Evolutionary conservation across 2,888 invertebrate species (phyloP).

Genomic region (Terebella lapidaria): DNA sequence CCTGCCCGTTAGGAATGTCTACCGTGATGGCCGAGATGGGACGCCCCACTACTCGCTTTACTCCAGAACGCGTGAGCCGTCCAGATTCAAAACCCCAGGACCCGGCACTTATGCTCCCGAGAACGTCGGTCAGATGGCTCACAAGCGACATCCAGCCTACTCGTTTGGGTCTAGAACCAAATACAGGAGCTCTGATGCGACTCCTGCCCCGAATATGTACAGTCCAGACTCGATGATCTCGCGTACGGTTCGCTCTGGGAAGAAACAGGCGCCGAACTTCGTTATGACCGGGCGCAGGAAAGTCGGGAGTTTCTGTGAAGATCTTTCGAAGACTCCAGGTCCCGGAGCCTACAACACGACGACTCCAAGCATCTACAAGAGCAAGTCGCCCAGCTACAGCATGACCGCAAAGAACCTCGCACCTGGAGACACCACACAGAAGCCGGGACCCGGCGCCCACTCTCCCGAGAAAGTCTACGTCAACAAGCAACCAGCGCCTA

Average conservation of each 20-base stretch:
- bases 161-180: background rate
- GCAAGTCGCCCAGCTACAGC: conserved; percentile 68
- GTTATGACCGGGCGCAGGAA: conserved; percentile 82
- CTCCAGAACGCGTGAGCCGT: conserved; percentile 23
- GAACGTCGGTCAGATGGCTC: conserved; percentile 29
- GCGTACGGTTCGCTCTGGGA: conserved; percentile 46
- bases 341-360: conserved; percentile 30
- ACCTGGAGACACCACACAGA: conserved; percentile 70
- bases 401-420: conserved; percentile 73
- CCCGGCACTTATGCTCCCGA: conserved; percentile 48
- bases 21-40: conserved; percentile 28
- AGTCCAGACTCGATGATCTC: too few species aligned
- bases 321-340: too few species aligned
- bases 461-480: too few species aligned
- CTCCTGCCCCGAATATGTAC: too few species aligned
- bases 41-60: conserved; percentile 29
- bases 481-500: too few species aligned
- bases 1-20: conserved; percentile 21
- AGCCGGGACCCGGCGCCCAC: conserved; percentile 87
- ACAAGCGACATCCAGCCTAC: conserved; percentile 4
- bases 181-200: background rate
- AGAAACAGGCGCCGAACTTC: conserved; percentile 67
- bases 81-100: conserved; percentile 34
- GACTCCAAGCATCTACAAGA: conserved; percentile 23
- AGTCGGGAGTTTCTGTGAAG: conserved; percentile 30